A percentile compares a stretch with the other conserved stretches of the same genome.
Conservation (phyloP, 2,113 vertebrate species). For the Gallinago media region DNA sequence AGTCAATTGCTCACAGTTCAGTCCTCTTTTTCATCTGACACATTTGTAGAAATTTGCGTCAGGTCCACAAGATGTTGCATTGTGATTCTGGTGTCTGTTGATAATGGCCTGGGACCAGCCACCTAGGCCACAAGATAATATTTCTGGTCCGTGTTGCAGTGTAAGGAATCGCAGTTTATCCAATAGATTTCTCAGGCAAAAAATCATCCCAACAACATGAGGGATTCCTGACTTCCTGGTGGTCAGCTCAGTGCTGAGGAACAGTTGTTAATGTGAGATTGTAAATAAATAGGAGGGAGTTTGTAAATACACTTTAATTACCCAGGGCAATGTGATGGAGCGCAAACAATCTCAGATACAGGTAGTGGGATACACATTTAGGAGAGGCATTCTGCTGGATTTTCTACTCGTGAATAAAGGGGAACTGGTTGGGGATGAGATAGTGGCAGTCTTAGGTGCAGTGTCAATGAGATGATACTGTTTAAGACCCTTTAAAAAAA, state of each 20-base stretch:
- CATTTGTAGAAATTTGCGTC: neutral
- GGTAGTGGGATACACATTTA: neutral
- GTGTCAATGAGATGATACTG: neutral
- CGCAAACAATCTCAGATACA: neutral
- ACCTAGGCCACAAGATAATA: neutral
- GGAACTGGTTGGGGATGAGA: neutral
- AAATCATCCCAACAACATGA: neutral
- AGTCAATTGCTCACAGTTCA: neutral
- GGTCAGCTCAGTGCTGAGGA: neutral
- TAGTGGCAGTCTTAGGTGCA: neutral
- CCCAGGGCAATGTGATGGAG: neutral
- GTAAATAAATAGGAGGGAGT: neutral
- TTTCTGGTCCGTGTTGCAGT: neutral
- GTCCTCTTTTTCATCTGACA: neutral
- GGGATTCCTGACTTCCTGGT: neutral
- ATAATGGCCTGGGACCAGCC: neutral
- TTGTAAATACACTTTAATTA: neutral
- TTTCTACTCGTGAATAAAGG: neutral
- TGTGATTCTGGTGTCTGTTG: neutral
- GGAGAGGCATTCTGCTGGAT: neutral
- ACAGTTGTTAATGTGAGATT: neutral
- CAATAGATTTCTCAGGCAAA: neutral
- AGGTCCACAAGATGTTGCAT: neutral
- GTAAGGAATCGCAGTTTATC: neutral
- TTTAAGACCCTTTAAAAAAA: neutral